A percentile compares a stretch with the other conserved stretches of the same genome.
Evolutionary conservation across 2,797 vertebrate genomes (phyloP).

Genomic region (Cebuella pygmaea): DNA sequence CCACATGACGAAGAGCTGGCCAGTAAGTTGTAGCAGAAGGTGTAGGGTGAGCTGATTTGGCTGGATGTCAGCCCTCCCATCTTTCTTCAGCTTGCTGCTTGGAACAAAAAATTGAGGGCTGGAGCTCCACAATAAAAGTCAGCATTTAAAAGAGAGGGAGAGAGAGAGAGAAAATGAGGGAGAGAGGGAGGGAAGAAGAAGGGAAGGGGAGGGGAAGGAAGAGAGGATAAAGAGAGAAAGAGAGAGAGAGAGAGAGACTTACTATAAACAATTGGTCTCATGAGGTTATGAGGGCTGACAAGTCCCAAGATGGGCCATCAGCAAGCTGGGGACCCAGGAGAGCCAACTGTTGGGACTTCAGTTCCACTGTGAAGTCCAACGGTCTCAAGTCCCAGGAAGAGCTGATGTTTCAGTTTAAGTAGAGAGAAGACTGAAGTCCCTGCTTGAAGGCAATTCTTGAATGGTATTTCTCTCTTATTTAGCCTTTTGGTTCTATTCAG

Average conservation of each 20-base stretch:
- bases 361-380: background rate
- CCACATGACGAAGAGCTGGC: background rate
- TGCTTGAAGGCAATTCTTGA: background rate
- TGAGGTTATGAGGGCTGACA: background rate
- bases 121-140: background rate
- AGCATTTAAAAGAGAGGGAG: background rate
- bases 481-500: background rate
- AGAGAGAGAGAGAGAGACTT: background rate
- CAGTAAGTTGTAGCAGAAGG: background rate
- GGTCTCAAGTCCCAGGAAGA: background rate
- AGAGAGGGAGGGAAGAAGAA: background rate
- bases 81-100: background rate
- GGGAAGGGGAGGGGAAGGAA: background rate
- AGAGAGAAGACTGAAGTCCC: background rate
- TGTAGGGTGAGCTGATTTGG: background rate
- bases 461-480: background rate
- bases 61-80: background rate
- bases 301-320: background rate
- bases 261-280: background rate
- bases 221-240: background rate
- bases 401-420: background rate
- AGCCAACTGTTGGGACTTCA: background rate
- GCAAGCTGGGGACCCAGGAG: background rate
- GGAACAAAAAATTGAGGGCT: background rate
- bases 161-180: background rate